Evolutionary conservation across 2,113 vertebrate species (phyloP).

Genomic region (Martes martes): DNA sequence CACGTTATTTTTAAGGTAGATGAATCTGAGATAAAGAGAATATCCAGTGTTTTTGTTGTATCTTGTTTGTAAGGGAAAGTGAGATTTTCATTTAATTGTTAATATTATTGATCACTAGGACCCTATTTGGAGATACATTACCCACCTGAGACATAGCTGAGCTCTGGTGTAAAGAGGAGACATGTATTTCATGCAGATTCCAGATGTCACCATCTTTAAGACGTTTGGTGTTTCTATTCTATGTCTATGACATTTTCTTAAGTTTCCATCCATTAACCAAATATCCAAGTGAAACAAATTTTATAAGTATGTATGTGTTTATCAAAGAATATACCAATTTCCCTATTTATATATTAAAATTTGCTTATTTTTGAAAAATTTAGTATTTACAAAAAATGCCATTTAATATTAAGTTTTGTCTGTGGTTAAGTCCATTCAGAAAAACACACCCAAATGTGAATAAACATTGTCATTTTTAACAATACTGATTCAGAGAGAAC

Average conservation of each 20-base stretch:
- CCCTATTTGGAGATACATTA: neutral
- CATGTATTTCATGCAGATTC: neutral
- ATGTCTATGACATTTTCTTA: neutral
- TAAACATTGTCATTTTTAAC: neutral
- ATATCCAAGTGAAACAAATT: neutral
- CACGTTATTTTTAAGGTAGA: neutral
- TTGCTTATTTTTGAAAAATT: neutral
- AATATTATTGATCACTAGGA: neutral
- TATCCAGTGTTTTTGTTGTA: neutral
- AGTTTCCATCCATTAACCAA: neutral
- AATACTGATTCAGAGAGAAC: neutral
- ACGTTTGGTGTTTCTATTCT: neutral
- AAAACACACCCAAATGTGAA: neutral
- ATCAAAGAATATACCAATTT: neutral
- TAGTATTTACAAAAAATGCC: neutral
- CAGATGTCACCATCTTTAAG: neutral
- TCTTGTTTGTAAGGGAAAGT: neutral
- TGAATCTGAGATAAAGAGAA: neutral
- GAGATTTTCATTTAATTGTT: neutral
- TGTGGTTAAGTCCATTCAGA: neutral
- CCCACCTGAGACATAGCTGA: neutral
- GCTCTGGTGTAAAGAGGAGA: neutral
- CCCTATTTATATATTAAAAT: neutral
- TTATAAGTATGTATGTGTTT: neutral
- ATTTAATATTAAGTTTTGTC: neutral